Percentiles rank a stretch among this genome's conserved stretches.
Evolutionary conservation across 2,888 invertebrate species (phyloP).

Genomic region (Choristoneura rosaceana): DNA sequence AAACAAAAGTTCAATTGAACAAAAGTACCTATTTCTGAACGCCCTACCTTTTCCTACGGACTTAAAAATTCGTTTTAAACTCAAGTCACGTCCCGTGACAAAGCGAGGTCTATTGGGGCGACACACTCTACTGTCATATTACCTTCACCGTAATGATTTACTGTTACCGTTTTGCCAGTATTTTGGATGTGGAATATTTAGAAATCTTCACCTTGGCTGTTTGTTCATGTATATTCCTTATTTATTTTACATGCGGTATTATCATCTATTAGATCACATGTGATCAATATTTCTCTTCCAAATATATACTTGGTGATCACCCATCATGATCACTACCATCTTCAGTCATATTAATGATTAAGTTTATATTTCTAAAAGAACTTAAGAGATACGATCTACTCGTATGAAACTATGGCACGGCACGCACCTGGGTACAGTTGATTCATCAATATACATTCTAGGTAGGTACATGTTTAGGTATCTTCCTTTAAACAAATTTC

Average conservation of each 20-base stretch:
- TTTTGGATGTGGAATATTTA: not conserved
- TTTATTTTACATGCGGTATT: constrained; percentile 39
- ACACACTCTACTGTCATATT: constrained; percentile 72
- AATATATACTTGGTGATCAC: not conserved
- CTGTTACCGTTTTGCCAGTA: constrained; percentile 47
- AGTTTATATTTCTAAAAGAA: not conserved
- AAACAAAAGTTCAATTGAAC: constrained; percentile 49
- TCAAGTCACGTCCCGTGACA: constrained; percentile 71
- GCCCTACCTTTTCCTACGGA: constrained; percentile 52
- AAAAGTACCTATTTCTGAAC: constrained; percentile 48
- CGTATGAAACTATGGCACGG: too few relatives aligned
- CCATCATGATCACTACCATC: too few relatives aligned
- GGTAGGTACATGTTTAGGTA: too few relatives aligned
- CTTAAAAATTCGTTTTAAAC: constrained; percentile 60
- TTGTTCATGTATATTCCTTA: not conserved
- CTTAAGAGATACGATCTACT: too few relatives aligned
- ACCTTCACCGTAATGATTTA: constrained; percentile 64
- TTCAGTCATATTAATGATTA: not conserved
- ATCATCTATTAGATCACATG: not conserved
- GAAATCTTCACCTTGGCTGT: not conserved
- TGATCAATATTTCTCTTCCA: not conserved
- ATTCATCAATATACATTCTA: too few relatives aligned
- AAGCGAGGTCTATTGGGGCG: constrained; percentile 70
- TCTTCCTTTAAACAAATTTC: too few relatives aligned
- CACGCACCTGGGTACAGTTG: too few relatives aligned